phyloP scores from a whole-genome alignment of 2,888 invertebrate species.

The Sarcophaga carnaria region DNA sequence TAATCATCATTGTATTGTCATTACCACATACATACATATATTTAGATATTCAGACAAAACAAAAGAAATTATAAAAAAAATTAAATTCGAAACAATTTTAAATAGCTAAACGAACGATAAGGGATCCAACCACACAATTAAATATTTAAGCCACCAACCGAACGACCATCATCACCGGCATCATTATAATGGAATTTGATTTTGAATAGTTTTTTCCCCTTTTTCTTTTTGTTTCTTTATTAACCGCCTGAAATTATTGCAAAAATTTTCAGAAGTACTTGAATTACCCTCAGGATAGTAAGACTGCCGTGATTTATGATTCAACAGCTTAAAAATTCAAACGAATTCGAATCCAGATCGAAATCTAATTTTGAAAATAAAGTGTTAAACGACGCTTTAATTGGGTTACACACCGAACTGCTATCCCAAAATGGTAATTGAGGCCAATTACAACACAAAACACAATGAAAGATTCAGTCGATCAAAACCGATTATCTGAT shows the following conservation, averaged over 20 bases:
- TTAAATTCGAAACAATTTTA: conserved; percentile 26
- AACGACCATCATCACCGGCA: neutral
- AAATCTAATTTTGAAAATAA: too few relatives aligned
- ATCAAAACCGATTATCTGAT: too few relatives aligned
- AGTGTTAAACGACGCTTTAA: too few relatives aligned
- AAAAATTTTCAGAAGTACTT: conserved; percentile 3
- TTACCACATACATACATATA: conserved; percentile 1
- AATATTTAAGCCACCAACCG: neutral
- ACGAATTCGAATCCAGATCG: too few relatives aligned
- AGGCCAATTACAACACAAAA: too few relatives aligned
- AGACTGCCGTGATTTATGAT: conserved; percentile 37
- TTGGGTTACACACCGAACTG: too few relatives aligned
- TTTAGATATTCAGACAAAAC: neutral
- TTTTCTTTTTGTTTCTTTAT: neutral
- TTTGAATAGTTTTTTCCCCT: too few relatives aligned
- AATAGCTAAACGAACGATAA: neutral
- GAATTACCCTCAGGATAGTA: neutral
- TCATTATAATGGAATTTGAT: conserved; percentile 21
- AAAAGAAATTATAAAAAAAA: conserved; percentile 20
- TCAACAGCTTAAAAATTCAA: too few relatives aligned
- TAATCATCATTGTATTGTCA: conserved; percentile 31
- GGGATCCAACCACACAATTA: too few relatives aligned
- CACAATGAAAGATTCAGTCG: too few relatives aligned
- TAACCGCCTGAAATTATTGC: conserved; percentile 14
- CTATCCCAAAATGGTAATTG: too few relatives aligned